Percentiles rank a stretch among this genome's conserved stretches.
phyloP scores from a whole-genome alignment of 2,797 vertebrate species.

The Clarias laeviceps region DNA sequence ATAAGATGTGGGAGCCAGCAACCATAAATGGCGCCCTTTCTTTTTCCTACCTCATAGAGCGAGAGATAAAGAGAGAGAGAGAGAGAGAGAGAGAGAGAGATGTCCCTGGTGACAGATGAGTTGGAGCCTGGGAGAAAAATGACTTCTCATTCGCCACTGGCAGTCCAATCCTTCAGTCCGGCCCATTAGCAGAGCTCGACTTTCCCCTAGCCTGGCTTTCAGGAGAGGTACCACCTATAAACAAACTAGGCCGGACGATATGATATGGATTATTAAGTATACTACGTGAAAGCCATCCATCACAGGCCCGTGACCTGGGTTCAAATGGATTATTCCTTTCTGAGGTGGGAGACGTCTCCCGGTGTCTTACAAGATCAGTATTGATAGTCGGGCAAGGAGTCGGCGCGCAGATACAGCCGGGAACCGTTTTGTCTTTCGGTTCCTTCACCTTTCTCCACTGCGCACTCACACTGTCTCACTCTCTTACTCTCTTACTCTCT shows the following conservation, averaged over 20 bases:
- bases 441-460: not conserved
- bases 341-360: conserved; percentile 64
- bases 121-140: conserved; percentile 91
- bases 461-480: not conserved
- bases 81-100: conserved; percentile 20
- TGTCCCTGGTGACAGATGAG: conserved; percentile 87
- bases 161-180: conserved; percentile 91
- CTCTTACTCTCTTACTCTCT: not conserved
- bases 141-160: conserved; percentile 83
- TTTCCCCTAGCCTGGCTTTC: conserved; percentile 78
- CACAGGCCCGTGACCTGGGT: conserved; percentile 62
- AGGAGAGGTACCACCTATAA: conserved; percentile 80
- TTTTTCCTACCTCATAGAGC: conserved; percentile 78
- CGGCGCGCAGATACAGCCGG: conserved; percentile 60
- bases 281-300: conserved; percentile 71
- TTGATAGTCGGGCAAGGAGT: conserved; percentile 61
- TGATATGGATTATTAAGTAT: conserved; percentile 79
- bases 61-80: conserved; percentile 64
- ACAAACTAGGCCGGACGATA: conserved; percentile 80
- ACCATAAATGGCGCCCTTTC: conserved; percentile 85
- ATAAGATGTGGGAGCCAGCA: conserved; percentile 56
- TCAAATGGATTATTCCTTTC: conserved; percentile 74
- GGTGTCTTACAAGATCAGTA: conserved; percentile 70
- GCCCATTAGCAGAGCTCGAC: conserved; percentile 80
- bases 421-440: conserved; percentile 59